Evolutionary conservation across 2,888 invertebrate genomes (phyloP).

Genomic region (Lymantria monacha): DNA sequence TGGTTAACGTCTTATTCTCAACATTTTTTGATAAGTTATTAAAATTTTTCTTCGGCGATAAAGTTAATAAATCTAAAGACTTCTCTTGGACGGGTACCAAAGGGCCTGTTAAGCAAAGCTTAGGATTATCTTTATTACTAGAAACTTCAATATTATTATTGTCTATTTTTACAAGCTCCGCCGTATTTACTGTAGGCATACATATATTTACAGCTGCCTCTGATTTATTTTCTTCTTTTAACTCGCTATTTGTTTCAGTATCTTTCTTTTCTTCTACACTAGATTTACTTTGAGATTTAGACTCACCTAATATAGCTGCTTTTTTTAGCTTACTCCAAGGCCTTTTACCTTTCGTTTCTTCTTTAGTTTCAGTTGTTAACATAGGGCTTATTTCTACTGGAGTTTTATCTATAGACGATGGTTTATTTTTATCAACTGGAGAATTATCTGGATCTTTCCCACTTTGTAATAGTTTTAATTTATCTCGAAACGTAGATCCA

Average conservation of each 20-base stretch:
- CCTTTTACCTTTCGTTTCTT: conserved; percentile 76
- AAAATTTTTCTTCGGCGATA: conserved; percentile 61
- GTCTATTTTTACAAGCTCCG: conserved; percentile 76
- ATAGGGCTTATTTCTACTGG: conserved; percentile 57
- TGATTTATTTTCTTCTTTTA: conserved; percentile 44
- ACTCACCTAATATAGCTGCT: conserved; percentile 84
- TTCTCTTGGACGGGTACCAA: conserved; percentile 74
- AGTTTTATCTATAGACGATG: conserved; percentile 48
- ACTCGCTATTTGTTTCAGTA: conserved; percentile 36
- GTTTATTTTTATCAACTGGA: conserved; percentile 54
- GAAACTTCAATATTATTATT: conserved; percentile 68
- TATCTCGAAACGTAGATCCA: conserved; percentile 74
- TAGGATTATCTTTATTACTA: conserved; percentile 68
- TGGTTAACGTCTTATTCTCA: conserved; percentile 41
- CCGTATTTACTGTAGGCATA: conserved; percentile 68
- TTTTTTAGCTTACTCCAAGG: conserved; percentile 91
- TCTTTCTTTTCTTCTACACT: conserved; percentile 61
- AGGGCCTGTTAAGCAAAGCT: conserved; percentile 68
- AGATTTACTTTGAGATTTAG: conserved; percentile 66
- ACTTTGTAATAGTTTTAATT: conserved; percentile 72
- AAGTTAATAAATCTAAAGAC: conserved; percentile 68
- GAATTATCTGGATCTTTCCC: conserved; percentile 57
- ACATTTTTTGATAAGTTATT: conserved; percentile 37
- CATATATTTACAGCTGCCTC: conserved; percentile 57
- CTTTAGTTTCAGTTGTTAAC: conserved; percentile 52